Percentiles rank a stretch among this genome's conserved stretches.
These are phyloP conservation scores for Calyptommatus sinebrachiatus DNA, from an alignment of 2,113 vertebrate genomes.

Conservation along the genomic window DNA sequence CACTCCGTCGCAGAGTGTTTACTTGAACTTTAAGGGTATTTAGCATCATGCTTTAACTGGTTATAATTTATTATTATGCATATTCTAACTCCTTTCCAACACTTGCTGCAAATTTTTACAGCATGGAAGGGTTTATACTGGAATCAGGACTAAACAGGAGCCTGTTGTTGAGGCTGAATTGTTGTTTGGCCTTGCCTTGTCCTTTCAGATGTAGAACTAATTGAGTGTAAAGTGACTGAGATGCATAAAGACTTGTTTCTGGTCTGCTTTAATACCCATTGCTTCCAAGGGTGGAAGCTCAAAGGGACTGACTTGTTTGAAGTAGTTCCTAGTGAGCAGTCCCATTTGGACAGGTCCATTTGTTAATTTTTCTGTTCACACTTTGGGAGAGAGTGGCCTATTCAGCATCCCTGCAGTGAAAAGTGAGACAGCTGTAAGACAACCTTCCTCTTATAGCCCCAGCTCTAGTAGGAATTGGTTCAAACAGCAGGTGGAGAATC, in stretches of 20 bases:
- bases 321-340: too few species aligned
- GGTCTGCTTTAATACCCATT: not conserved
- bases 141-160: not conserved
- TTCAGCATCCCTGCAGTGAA: too few species aligned
- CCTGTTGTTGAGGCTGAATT: not conserved
- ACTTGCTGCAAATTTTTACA: not conserved
- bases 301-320: too few species aligned
- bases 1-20: not conserved
- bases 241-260: not conserved
- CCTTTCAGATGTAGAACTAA: not conserved
- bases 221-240: not conserved
- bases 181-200: not conserved
- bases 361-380: too few species aligned
- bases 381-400: too few species aligned
- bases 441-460: too few species aligned
- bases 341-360: too few species aligned
- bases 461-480: too few species aligned
- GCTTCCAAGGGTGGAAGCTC: too few species aligned
- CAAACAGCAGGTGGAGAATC: too few species aligned
- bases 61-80: not conserved
- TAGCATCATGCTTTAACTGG: not conserved
- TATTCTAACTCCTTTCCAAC: not conserved
- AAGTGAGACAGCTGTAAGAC: too few species aligned
- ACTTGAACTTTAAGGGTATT: not conserved
- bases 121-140: not conserved